Evolutionary conservation across 35 echinoderm and acorn worm genomes (phyloP).

Genomic region (Acanthaster planci): DNA sequence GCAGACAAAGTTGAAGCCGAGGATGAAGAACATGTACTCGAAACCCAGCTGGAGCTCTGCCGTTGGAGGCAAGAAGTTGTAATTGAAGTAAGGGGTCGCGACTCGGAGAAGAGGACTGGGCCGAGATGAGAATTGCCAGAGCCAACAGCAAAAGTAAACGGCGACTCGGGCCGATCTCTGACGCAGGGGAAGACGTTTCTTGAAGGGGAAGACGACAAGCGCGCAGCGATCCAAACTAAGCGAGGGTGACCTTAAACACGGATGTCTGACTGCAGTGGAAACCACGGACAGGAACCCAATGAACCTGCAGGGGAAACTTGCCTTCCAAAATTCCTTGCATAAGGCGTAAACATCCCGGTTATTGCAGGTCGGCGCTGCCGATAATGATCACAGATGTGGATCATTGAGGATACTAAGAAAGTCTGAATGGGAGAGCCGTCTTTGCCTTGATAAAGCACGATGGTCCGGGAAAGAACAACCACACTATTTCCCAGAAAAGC

Average conservation of each 20-base stretch:
- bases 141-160: conserved; percentile 17
- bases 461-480: conserved; percentile 23
- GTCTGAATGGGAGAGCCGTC: conserved; percentile 20
- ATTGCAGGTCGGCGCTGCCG: conserved; percentile 52
- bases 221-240: conserved; percentile 61
- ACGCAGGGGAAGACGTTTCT: neutral
- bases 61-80: conserved; percentile 69
- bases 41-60: conserved; percentile 22
- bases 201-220: conserved; percentile 41
- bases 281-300: conserved; percentile 53
- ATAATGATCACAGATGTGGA: conserved; percentile 72
- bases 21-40: conserved; percentile 60
- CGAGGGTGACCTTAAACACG: conserved; percentile 52
- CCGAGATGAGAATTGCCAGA: conserved; percentile 5
- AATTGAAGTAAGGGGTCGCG: conserved; percentile 50
- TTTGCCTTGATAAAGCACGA: neutral
- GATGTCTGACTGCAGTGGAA: conserved; percentile 73
- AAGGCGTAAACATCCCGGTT: conserved; percentile 48
- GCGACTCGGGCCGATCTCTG: neutral
- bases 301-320: conserved; percentile 44
- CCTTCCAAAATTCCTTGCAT: conserved; percentile 38
- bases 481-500: conserved; percentile 41
- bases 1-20: conserved; percentile 62
- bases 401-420: conserved; percentile 48
- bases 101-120: conserved; percentile 18